A percentile compares a stretch with the other conserved stretches of the same genome.
Conservation (phyloP, 2,797 vertebrate species). For the Coendou prehensilis region DNA sequence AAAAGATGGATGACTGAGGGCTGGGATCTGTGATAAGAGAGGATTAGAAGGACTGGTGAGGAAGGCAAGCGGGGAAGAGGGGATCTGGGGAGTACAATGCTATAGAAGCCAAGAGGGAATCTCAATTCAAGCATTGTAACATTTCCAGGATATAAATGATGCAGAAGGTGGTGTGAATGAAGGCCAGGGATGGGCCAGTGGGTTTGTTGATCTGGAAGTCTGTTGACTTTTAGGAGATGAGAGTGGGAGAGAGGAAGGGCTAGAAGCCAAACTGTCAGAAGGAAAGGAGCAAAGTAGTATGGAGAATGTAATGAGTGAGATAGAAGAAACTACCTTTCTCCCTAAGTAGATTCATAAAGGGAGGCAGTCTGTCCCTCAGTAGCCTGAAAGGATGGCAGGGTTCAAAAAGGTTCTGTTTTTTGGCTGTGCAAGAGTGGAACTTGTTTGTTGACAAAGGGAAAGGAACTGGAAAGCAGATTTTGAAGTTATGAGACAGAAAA, state of each 20-base stretch:
- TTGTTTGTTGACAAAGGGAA: constrained; percentile 65
- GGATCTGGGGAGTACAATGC: no score
- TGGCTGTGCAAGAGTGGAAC: not conserved
- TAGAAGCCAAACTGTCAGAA: not conserved
- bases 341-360: not conserved
- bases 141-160: not conserved
- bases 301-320: not conserved
- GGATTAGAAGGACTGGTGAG: not conserved
- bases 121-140: not conserved
- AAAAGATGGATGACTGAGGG: not conserved
- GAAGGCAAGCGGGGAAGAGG: not conserved
- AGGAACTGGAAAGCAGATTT: not conserved
- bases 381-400: not conserved
- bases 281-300: not conserved
- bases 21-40: not conserved
- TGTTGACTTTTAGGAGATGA: not conserved
- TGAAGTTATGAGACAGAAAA: constrained; percentile 38
- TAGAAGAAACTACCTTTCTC: not conserved
- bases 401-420: constrained; percentile 4
- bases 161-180: not conserved
- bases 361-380: not conserved
- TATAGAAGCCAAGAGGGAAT: not conserved
- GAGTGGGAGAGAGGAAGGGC: not conserved
- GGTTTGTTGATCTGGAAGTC: not conserved
- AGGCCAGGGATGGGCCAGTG: not conserved